Conservation (phyloP, 2,888 invertebrate genomes). For the Chorisops tibialis region DNA sequence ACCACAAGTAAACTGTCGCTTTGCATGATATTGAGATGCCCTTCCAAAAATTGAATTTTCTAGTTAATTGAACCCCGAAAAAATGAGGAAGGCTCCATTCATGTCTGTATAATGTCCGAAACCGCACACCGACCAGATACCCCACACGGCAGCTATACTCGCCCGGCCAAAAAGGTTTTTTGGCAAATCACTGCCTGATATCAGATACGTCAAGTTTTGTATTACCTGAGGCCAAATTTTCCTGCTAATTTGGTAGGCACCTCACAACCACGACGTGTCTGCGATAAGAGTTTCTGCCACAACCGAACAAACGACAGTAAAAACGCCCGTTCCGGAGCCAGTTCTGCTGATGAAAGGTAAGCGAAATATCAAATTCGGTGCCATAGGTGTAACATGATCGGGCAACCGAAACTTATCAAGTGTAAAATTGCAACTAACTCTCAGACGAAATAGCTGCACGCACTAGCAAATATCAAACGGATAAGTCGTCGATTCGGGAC, state of each 20-base stretch:
- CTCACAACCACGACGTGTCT: background rate
- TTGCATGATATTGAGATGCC: slow-evolving; percentile 30
- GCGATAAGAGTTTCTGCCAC: background rate
- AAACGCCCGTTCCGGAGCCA: background rate
- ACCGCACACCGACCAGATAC: slow-evolving; percentile 19
- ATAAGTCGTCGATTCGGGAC: background rate
- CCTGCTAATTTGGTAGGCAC: slow-evolving; percentile 32
- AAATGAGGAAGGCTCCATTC: slow-evolving; percentile 5
- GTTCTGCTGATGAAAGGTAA: background rate
- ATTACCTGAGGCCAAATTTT: slow-evolving; percentile 31
- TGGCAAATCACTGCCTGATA: slow-evolving; percentile 32
- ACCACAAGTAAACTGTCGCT: slow-evolving; percentile 30
- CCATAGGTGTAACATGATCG: slow-evolving; percentile 30
- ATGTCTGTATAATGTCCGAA: slow-evolving; percentile 18
- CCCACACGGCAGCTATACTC: slow-evolving; percentile 25
- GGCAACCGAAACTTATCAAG: slow-evolving; percentile 31
- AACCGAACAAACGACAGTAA: background rate
- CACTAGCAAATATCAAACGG: too few species aligned
- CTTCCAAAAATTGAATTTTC: slow-evolving; percentile 25
- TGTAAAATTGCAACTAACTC: slow-evolving; percentile 34
- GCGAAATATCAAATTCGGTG: slow-evolving; percentile 23
- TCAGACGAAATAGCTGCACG: background rate
- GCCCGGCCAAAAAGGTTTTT: slow-evolving; percentile 20
- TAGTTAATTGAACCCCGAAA: slow-evolving; percentile 26
- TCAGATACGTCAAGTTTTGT: slow-evolving; percentile 29